Percentiles rank a stretch among this genome's conserved stretches.
Conservation (phyloP, 2,888 invertebrate genomes). For the Polietes domitor region DNA sequence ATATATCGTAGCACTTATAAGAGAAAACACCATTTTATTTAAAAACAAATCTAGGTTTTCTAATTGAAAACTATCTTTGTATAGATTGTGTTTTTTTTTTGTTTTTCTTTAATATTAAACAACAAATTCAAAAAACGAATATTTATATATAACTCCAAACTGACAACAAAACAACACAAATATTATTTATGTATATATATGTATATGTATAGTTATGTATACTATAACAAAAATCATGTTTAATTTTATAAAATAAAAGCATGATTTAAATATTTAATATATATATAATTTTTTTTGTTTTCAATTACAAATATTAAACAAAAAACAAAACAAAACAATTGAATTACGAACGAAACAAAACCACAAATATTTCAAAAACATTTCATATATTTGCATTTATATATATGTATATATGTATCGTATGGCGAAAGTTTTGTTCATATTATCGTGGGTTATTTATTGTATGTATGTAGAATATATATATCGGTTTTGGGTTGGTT, state of each 20-base stretch:
- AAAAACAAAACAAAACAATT: conserved; percentile 42
- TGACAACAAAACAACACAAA: conserved; percentile 70
- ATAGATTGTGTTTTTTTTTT: too few species aligned
- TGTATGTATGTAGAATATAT: neutral
- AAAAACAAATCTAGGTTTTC: conserved; percentile 23
- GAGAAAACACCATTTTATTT: conserved; percentile 24
- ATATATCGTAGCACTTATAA: too few species aligned
- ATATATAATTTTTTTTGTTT: conserved; percentile 16
- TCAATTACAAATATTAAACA: conserved; percentile 41
- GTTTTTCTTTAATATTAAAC: neutral
- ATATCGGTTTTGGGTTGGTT: conserved; percentile 7
- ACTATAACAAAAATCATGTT: conserved; percentile 12
- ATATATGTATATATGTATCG: neutral
- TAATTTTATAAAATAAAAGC: conserved; percentile 27
- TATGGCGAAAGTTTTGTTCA: neutral
- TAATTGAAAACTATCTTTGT: neutral
- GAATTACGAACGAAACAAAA: conserved; percentile 24
- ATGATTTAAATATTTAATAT: conserved; percentile 28
- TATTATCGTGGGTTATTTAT: neutral
- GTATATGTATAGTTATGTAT: conserved; percentile 29
- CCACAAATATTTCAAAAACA: conserved; percentile 27
- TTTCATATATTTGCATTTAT: neutral
- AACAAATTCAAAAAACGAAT: conserved; percentile 3
- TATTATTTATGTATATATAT: conserved; percentile 54
- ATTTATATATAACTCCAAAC: conserved; percentile 66